These are phyloP conservation scores for Bombus breviceps DNA, from an alignment of 1,140 invertebrate species.

Conservation along the genomic window DNA sequence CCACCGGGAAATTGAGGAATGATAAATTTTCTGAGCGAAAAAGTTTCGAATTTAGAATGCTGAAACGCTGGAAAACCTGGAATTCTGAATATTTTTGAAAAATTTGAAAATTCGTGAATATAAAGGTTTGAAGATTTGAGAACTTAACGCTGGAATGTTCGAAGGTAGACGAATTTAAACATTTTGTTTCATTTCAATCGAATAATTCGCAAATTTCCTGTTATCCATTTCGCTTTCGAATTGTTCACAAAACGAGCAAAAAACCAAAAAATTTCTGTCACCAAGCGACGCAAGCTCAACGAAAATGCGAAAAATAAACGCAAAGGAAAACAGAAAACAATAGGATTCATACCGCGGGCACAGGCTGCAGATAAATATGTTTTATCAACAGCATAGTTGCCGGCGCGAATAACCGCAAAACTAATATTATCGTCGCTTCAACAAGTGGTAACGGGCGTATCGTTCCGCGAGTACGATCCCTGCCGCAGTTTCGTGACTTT, in stretches of 20 bases:
- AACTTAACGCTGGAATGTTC: background rate
- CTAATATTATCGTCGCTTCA: slow-evolving; percentile 20
- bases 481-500: slow-evolving; percentile 5
- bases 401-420: background rate
- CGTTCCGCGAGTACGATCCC: background rate
- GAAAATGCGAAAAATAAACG: too few relatives aligned
- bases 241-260: background rate
- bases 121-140: background rate
- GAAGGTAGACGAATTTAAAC: background rate
- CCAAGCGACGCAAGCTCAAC: too few relatives aligned
- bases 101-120: background rate
- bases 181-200: background rate
- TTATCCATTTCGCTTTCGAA: background rate
- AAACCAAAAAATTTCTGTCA: background rate
- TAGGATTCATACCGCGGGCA: background rate
- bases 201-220: background rate
- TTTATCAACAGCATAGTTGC: slow-evolving; percentile 6
- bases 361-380: background rate
- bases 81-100: background rate
- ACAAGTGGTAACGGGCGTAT: slow-evolving; percentile 29
- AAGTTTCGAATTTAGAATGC: background rate
- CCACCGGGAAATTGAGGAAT: background rate
- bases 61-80: background rate
- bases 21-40: background rate
- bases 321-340: background rate